A percentile compares a stretch with the other conserved stretches of the same genome.
Conservation (phyloP, 2,888 invertebrate species). For the Tinea semifulvella region DNA sequence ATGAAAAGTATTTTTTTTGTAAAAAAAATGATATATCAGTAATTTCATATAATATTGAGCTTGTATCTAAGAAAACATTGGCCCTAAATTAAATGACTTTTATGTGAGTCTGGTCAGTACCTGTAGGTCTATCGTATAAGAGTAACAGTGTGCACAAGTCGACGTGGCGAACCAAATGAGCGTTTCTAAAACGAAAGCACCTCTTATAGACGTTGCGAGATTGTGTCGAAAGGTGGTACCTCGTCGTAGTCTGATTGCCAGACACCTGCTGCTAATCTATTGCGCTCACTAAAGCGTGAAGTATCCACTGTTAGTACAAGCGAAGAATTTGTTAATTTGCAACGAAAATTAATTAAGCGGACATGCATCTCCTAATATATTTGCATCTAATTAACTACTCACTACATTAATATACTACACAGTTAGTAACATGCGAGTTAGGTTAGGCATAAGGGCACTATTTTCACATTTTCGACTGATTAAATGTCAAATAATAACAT, state of each 20-base stretch:
- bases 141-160: no score
- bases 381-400: not conserved
- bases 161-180: slow-evolving; percentile 25
- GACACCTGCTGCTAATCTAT: not conserved
- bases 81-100: no score
- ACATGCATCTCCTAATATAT: no score
- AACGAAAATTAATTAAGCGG: slow-evolving; percentile 1
- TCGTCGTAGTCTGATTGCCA: not conserved
- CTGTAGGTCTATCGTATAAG: no score
- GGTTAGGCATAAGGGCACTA: slow-evolving; percentile 1
- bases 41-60: no score
- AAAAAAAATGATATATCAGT: no score
- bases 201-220: slow-evolving; percentile 25
- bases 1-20: no score
- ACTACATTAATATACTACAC: not conserved
- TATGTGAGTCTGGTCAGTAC: no score
- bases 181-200: slow-evolving; percentile 44
- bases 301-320: not conserved
- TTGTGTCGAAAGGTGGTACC: slow-evolving; percentile 15
- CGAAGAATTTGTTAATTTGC: not conserved
- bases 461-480: not conserved
- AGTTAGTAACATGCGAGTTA: slow-evolving; percentile 1
- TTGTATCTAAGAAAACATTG: no score
- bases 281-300: slow-evolving; percentile 1
- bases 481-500: not conserved